These are phyloP conservation scores for Mobula hypostoma DNA, from an alignment of 2,113 vertebrate species.

Conservation along the genomic window DNA sequence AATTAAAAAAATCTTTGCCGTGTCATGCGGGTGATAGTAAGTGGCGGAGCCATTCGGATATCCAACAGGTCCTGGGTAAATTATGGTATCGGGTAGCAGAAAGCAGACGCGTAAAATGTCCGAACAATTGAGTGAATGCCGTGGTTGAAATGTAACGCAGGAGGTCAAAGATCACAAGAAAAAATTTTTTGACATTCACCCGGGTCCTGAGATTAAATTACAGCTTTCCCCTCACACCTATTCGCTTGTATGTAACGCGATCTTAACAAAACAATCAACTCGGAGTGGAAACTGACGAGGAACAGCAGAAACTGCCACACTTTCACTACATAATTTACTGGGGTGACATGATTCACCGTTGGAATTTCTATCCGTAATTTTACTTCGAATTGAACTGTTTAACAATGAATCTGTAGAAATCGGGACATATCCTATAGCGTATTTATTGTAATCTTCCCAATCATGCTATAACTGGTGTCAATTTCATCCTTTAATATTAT, in stretches of 20 bases:
- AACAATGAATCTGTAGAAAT: background rate
- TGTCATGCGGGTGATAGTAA: background rate
- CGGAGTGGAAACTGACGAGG: background rate
- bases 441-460: conserved; percentile 22
- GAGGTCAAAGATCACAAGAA: background rate
- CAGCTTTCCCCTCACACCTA: background rate
- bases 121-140: background rate
- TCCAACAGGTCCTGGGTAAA: background rate
- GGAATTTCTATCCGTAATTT: background rate
- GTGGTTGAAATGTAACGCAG: too few relatives aligned
- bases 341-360: background rate
- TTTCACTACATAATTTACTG: background rate
- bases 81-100: background rate
- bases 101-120: background rate
- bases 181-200: background rate
- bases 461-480: conserved; percentile 12
- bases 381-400: background rate
- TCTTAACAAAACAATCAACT: background rate
- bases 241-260: background rate
- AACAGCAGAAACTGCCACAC: background rate
- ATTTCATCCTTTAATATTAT: conserved; percentile 32
- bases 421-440: background rate
- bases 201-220: background rate
- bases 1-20: background rate
- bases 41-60: background rate